These are phyloP conservation scores for Archips crataeganus DNA, from an alignment of 2,888 invertebrate genomes.

Conservation along the genomic window DNA sequence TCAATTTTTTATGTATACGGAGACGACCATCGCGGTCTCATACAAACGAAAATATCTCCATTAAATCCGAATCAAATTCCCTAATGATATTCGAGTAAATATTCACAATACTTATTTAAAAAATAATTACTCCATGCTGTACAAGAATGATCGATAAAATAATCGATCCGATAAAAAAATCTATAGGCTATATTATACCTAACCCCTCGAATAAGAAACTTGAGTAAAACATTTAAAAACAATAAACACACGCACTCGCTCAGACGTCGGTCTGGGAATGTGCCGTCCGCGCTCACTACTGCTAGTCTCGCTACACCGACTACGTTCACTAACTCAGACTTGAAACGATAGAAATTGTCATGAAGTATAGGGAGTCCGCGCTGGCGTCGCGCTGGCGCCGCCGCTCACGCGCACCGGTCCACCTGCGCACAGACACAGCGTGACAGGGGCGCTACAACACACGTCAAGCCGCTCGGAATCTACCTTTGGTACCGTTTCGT, in stretches of 20 bases:
- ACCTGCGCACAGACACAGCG: neutral
- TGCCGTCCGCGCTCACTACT: conserved; percentile 40
- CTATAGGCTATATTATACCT: conserved; percentile 64
- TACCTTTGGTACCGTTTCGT: no score
- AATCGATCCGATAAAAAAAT: conserved; percentile 67
- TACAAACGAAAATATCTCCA: conserved; percentile 65
- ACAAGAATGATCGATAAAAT: conserved; percentile 67
- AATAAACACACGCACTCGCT: conserved; percentile 71
- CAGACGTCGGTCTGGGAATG: conserved; percentile 30
- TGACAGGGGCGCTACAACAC: no score
- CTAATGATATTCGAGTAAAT: conserved; percentile 83
- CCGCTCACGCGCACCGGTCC: neutral
- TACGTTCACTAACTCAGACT: conserved; percentile 67
- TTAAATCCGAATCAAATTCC: conserved; percentile 71
- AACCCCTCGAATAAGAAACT: conserved; percentile 68
- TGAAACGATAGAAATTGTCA: conserved; percentile 70
- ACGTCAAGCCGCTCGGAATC: no score
- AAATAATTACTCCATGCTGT: conserved; percentile 70
- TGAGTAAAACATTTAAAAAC: conserved; percentile 73
- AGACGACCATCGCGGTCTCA: conserved; percentile 62
- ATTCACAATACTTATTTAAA: conserved; percentile 76
- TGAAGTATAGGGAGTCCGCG: conserved; percentile 64
- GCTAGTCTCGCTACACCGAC: conserved; percentile 50
- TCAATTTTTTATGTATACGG: conserved; percentile 75
- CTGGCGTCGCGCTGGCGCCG: neutral